Evolutionary conservation across 2,113 vertebrate species (phyloP).

Genomic region (Formicarius rufipectus): DNA sequence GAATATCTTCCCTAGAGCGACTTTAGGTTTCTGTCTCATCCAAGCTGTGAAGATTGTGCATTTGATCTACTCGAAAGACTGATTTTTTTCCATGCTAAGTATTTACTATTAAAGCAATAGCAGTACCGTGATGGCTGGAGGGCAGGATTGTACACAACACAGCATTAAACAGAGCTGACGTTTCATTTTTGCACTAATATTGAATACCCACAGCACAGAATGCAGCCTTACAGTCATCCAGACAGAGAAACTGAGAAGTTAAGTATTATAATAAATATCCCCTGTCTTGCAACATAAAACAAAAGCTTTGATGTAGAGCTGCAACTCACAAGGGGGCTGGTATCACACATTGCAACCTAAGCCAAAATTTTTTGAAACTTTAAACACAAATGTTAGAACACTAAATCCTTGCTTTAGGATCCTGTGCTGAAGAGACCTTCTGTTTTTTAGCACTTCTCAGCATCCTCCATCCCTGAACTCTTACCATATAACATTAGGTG

Average conservation of each 20-base stretch:
- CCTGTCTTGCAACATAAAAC: conserved; percentile 58
- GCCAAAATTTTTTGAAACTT: conserved; percentile 56
- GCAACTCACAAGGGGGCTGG: conserved; percentile 45
- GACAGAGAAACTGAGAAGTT: conserved; percentile 53
- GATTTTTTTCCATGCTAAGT: conserved; percentile 62
- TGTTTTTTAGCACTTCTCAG: conserved; percentile 44
- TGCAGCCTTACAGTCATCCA: conserved; percentile 34
- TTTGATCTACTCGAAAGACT: conserved; percentile 57
- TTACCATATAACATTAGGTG: conserved; percentile 26
- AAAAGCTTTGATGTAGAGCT: conserved; percentile 64
- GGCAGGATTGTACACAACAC: conserved; percentile 58
- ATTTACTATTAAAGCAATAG: conserved; percentile 58
- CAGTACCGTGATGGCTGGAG: conserved; percentile 14
- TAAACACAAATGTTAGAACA: conserved; percentile 46
- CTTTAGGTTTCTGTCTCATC: conserved; percentile 47
- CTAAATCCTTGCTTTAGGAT: conserved; percentile 32
- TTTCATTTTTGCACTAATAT: conserved; percentile 61
- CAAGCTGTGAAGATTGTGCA: conserved; percentile 58
- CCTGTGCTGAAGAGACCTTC: background rate
- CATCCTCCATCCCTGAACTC: background rate
- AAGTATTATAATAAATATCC: conserved; percentile 62
- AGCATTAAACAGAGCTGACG: conserved; percentile 65
- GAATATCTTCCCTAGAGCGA: conserved; percentile 62
- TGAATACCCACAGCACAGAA: conserved; percentile 20
- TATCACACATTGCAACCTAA: conserved; percentile 52